Conservation (phyloP, 2,113 vertebrate genomes). For the Ranitomeya variabilis region DNA sequence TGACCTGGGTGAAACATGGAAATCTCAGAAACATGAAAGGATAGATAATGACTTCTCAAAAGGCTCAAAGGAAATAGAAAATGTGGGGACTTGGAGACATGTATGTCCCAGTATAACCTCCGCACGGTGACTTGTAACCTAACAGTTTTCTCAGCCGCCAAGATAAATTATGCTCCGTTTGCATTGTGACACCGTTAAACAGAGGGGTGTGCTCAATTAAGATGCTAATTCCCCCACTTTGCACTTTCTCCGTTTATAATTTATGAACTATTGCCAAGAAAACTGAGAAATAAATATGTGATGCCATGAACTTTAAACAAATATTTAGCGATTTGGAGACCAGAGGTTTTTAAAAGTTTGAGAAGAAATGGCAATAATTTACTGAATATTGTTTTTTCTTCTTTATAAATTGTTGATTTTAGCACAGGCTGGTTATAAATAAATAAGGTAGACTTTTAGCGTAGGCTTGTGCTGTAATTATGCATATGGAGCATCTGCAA, state of each 20-base stretch:
- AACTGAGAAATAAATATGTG: neutral
- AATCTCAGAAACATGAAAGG: conserved; percentile 51
- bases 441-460: neutral
- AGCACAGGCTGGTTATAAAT: conserved; percentile 19
- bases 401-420: conserved; percentile 17
- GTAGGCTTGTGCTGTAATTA: conserved; percentile 11
- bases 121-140: conserved; percentile 41
- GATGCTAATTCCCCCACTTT: conserved; percentile 49
- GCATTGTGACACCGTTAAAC: conserved; percentile 38
- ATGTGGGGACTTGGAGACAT: conserved; percentile 27
- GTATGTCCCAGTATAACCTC: conserved; percentile 43
- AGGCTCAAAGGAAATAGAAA: conserved; percentile 34
- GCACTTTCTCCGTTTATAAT: conserved; percentile 49
- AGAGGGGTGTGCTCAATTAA: conserved; percentile 46
- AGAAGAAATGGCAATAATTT: neutral
- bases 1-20: conserved; percentile 55
- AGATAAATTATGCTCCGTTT: conserved; percentile 45
- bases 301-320: neutral
- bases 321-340: neutral
- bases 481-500: conserved; percentile 22
- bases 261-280: conserved; percentile 23
- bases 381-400: neutral
- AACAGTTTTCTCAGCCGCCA: conserved; percentile 48
- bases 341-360: neutral
- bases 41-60: conserved; percentile 57